These are phyloP conservation scores for Agelaius phoeniceus DNA, from an alignment of 2,113 vertebrate genomes.

Conservation along the genomic window DNA sequence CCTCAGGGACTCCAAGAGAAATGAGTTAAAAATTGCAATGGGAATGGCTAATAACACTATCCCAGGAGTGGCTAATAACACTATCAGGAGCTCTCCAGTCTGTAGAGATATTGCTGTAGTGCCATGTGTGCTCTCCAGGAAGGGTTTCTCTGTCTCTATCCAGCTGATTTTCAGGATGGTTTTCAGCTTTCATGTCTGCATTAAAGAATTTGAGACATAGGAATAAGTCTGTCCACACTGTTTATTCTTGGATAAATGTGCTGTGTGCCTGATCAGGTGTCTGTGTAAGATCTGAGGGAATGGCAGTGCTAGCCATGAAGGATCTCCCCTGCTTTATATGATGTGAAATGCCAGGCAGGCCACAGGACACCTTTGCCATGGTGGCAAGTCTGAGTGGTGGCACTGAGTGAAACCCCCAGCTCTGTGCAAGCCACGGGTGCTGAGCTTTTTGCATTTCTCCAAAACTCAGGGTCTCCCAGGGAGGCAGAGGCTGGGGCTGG, in stretches of 20 bases:
- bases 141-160: background rate
- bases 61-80: background rate
- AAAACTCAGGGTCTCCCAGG: background rate
- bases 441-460: background rate
- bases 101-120: background rate
- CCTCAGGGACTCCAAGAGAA: background rate
- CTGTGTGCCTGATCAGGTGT: too few relatives aligned
- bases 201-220: background rate
- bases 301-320: background rate
- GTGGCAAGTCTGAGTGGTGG: fast-evolving
- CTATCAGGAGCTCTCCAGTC: background rate
- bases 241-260: background rate
- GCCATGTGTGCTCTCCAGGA: background rate
- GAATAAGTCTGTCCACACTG: background rate
- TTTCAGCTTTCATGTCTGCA: background rate
- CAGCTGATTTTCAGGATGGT: too few relatives aligned
- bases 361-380: fast-evolving
- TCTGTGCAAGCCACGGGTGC: fast-evolving
- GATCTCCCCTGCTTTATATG: background rate
- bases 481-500: background rate
- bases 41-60: background rate
- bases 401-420: background rate
- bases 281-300: background rate
- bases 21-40: background rate
- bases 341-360: background rate